Evolutionary conservation across 2,888 invertebrate genomes (phyloP), one percentile per base, ranked within the genome.

Genomic region (Pilophorus perplexus): DNA sequence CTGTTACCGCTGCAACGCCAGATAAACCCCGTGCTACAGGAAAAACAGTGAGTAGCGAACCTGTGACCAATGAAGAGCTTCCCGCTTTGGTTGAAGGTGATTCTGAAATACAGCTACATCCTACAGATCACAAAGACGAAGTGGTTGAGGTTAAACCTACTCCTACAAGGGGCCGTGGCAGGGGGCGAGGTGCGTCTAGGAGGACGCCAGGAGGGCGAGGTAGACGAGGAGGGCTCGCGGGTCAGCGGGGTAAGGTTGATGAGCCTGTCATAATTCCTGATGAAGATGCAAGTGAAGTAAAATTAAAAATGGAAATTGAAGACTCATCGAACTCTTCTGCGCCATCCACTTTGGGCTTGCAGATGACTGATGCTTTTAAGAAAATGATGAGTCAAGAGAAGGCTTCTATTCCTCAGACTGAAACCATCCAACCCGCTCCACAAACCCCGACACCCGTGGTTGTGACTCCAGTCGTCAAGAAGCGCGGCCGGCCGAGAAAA

Each of bases 401-500:
- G 18, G 40, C n/a, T 1, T 18, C 8, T 20, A 22, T 2, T 25
- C 4, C 42, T 22, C 12, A 1, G 18, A 25, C 59, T 12, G 6
- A 8, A 12, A 33, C 42, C 6, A 4, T 14, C 5, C 10, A 10
- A 10, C 16, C 42, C 5, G 4, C 42, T 6, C 42, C 10, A 6
- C 23, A 27, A 12, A 28, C 44, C 1, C 1, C 20, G 12, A 14
- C 33, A 6, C n/a, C 23, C 2, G 44, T 23, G 22, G 23, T 25
- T 4, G 14, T 8, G 8, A 28, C 46, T 10, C 64, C 64, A 5
- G n/a, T 48, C 18, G 23, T 14, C 28, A 68, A 37, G 64, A 69
- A 68, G 57, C 66, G 67, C 52, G 70, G 69, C 38, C 59, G 67
- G 38, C 69, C 57, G 22, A 67, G 69, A 57, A 71, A 69, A 59